phyloP scores from a whole-genome alignment of 2,888 invertebrate species.

The Schizaphis graminum region DNA sequence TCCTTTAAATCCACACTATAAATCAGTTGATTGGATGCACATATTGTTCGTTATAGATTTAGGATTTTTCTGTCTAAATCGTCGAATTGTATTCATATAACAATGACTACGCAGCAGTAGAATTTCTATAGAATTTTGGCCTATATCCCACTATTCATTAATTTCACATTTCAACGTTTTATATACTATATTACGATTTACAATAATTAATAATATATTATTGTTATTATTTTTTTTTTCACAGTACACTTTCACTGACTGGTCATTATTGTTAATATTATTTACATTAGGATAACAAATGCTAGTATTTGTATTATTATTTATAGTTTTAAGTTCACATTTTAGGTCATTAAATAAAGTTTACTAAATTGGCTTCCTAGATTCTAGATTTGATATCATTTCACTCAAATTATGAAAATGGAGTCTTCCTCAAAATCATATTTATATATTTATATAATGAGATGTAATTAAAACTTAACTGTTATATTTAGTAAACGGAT shows the following conservation, averaged over 20 bases:
- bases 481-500: neutral
- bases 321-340: neutral
- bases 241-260: neutral
- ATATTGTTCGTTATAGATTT: neutral
- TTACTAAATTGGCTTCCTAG: neutral
- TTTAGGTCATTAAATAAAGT: neutral
- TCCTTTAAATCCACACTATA: neutral
- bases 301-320: neutral
- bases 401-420: neutral
- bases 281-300: neutral
- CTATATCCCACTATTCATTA: neutral
- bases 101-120: neutral
- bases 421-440: neutral
- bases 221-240: neutral
- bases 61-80: constrained; percentile 4
- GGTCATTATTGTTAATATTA: neutral
- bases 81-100: neutral
- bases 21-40: constrained; percentile 1
- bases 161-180: neutral
- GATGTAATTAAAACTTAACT: neutral
- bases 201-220: neutral
- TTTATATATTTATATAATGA: neutral
- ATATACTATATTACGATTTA: neutral
- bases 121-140: neutral
- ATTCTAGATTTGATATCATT: neutral